Conservation (phyloP, 1,140 invertebrate species). For the Sminthurides bifidus region DNA sequence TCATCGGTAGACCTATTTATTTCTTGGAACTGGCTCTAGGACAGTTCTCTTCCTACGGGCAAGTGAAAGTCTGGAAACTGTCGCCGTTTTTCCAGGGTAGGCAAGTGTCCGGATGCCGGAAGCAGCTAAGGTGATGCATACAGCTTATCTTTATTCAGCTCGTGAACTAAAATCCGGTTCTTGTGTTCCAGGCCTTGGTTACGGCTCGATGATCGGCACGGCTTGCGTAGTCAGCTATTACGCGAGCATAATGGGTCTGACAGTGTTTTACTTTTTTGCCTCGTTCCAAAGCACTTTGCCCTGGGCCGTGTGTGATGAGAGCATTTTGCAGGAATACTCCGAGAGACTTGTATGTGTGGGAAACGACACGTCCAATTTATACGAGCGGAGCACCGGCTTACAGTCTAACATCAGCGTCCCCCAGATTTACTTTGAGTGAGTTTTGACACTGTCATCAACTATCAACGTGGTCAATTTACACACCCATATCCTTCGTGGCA, state of each 20-base stretch:
- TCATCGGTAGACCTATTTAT: conserved; percentile 69
- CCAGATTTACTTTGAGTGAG: conserved; percentile 23
- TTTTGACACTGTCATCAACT: background rate
- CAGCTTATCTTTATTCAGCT: too few relatives aligned
- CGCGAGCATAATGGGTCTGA: conserved; percentile 33
- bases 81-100: conserved; percentile 35
- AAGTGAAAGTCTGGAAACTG: conserved; percentile 22
- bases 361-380: background rate
- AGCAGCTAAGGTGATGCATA: background rate
- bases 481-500: background rate
- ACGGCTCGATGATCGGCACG: conserved; percentile 17
- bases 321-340: background rate
- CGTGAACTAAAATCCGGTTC: background rate
- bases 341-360: background rate
- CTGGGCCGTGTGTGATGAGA: background rate
- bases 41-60: conserved; percentile 37
- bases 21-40: conserved; percentile 46
- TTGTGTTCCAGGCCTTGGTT: conserved; percentile 34
- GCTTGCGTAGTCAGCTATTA: conserved; percentile 21
- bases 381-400: background rate
- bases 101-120: background rate
- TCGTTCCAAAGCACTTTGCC: conserved; percentile 34
- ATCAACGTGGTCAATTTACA: background rate
- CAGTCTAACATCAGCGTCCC: conserved; percentile 20
- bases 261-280: conserved; percentile 35